These are phyloP conservation scores for Halocynthia aurantium DNA, from an alignment of 23 tunicate genomes.

Conservation along the genomic window DNA sequence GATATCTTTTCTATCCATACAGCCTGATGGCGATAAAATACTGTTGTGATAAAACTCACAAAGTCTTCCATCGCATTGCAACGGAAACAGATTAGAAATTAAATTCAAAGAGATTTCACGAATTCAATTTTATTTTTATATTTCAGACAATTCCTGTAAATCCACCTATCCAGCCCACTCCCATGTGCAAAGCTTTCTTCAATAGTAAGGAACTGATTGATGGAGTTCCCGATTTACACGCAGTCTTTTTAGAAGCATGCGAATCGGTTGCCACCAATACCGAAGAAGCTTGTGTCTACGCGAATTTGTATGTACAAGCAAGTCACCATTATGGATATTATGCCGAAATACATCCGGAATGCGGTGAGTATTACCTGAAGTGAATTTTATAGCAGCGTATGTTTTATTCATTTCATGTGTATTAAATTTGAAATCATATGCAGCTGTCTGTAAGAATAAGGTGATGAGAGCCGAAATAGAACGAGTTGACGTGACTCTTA, in stretches of 20 bases:
- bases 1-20: too few species aligned
- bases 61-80: too few species aligned
- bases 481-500: conserved; percentile 1
- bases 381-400: background rate
- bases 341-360: background rate
- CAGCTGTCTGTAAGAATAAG: conserved; percentile 2
- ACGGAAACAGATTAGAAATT: too few species aligned
- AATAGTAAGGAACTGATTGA: background rate
- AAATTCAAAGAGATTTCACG: too few species aligned
- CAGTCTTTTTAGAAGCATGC: background rate
- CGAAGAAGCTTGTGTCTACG: conserved; percentile 1
- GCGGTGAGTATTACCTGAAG: conserved; percentile 6
- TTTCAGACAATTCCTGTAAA: too few species aligned
- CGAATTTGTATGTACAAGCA: background rate
- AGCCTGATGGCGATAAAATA: too few species aligned
- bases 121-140: too few species aligned
- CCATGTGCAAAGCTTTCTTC: background rate
- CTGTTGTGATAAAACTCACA: too few species aligned
- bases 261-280: background rate
- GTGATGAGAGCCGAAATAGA: background rate
- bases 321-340: background rate
- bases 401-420: background rate
- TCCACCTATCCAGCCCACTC: too few species aligned
- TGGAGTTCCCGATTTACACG: background rate
- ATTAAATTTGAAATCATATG: background rate